Percentiles rank a stretch among this genome's conserved stretches.
These are phyloP conservation scores for Caenorhabditis angaria DNA, from an alignment of 2,888 invertebrate species.

Conservation along the genomic window DNA sequence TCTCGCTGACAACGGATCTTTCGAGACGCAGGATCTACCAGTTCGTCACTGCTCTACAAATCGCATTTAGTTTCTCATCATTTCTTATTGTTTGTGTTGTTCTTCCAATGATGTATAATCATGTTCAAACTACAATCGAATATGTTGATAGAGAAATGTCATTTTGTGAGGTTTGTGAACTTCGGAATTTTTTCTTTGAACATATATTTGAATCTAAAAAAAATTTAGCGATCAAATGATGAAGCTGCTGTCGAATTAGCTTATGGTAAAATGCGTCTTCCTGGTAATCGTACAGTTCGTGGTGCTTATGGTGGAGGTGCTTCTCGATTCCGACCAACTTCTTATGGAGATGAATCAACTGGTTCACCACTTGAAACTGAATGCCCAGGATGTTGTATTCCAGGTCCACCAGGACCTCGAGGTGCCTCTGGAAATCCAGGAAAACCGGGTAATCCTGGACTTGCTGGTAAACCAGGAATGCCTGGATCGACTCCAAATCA, in stretches of 20 bases:
- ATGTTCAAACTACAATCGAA: constrained; percentile 69
- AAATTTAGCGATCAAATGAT: constrained; percentile 58
- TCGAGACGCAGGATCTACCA: constrained; percentile 65
- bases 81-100: constrained; percentile 65
- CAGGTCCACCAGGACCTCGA: constrained; percentile 71
- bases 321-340: constrained; percentile 40
- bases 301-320: constrained; percentile 43
- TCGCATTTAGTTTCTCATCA: constrained; percentile 70
- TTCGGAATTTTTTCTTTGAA: too few relatives aligned
- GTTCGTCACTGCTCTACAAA: constrained; percentile 71
- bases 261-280: constrained; percentile 48
- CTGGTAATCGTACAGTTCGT: constrained; percentile 51
- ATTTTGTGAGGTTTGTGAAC: constrained; percentile 67
- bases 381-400: constrained; percentile 68
- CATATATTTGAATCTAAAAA: neutral
- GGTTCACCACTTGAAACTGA: constrained; percentile 71
- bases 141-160: constrained; percentile 71
- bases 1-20: constrained; percentile 56
- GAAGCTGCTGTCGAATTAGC: constrained; percentile 60
- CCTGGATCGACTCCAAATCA: constrained; percentile 72
- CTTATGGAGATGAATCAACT: constrained; percentile 61
- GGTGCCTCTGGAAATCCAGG: constrained; percentile 69
- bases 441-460: constrained; percentile 66
- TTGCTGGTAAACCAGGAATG: constrained; percentile 65
- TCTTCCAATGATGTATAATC: constrained; percentile 72